Evolutionary conservation across 2,888 invertebrate genomes (phyloP).

Genomic region (Lasioglossum lativentre): DNA sequence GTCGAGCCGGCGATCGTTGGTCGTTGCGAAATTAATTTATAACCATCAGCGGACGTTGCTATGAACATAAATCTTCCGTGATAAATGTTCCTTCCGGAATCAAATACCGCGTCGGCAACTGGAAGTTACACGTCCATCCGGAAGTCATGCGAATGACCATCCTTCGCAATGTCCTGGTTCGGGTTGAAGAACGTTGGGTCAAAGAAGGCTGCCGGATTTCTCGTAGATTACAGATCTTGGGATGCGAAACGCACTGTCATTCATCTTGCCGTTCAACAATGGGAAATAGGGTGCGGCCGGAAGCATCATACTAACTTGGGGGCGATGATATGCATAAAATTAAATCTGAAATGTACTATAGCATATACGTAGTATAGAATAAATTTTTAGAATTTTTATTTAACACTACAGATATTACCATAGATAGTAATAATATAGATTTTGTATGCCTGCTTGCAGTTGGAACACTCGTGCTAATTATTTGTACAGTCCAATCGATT

Average conservation of each 20-base stretch:
- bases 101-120: slow-evolving; percentile 46
- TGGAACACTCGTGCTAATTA: no score
- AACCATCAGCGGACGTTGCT: slow-evolving; percentile 47
- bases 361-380: no score
- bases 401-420: no score
- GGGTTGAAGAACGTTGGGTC: not conserved
- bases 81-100: slow-evolving; percentile 51
- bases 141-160: slow-evolving; percentile 25
- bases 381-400: no score
- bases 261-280: not conserved
- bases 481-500: no score
- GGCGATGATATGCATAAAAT: not conserved
- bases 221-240: slow-evolving; percentile 30
- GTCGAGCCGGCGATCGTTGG: not conserved
- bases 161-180: not conserved
- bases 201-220: slow-evolving; percentile 15
- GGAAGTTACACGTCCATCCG: slow-evolving; percentile 44
- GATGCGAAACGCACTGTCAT: not conserved
- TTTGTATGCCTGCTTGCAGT: no score
- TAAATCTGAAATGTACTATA: no score
- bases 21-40: slow-evolving; percentile 58
- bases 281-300: not conserved
- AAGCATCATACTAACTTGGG: not conserved
- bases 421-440: no score
- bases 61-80: slow-evolving; percentile 55